phyloP scores from a whole-genome alignment of 1,140 invertebrate genomes.

The Bombus turneri region DNA sequence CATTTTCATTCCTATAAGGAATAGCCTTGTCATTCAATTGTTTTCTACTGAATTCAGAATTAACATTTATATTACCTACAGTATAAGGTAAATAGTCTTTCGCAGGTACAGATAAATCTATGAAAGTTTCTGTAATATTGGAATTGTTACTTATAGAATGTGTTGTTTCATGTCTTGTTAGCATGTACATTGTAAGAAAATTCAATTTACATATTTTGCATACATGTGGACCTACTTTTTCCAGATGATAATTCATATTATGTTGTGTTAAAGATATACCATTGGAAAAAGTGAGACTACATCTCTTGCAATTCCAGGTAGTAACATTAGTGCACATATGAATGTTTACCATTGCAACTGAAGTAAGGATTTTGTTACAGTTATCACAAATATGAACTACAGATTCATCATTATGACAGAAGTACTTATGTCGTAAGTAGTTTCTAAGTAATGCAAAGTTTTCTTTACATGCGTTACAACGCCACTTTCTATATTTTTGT shows the following conservation, averaged over 20 bases:
- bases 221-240: slow-evolving; percentile 24
- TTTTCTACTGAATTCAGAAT: not conserved
- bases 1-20: not conserved
- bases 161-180: not conserved
- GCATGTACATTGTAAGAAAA: slow-evolving; percentile 31
- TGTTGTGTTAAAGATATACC: slow-evolving; percentile 1
- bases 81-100: not conserved
- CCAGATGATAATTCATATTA: slow-evolving; percentile 12
- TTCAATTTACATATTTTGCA: slow-evolving; percentile 8
- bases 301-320: slow-evolving; percentile 25
- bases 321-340: slow-evolving; percentile 17
- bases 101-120: not conserved
- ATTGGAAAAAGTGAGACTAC: not conserved
- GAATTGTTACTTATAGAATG: not conserved
- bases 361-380: slow-evolving; percentile 32
- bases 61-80: not conserved
- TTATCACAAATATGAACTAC: slow-evolving; percentile 38
- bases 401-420: slow-evolving; percentile 16
- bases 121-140: not conserved
- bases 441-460: slow-evolving; percentile 25
- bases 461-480: slow-evolving; percentile 22
- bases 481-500: slow-evolving; percentile 15
- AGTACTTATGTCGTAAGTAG: slow-evolving; percentile 24
- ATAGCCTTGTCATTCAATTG: not conserved
- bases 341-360: slow-evolving; percentile 39